Evolutionary conservation across 2,888 invertebrate species (phyloP).

Genomic region (Acanthoscelides obtectus): DNA sequence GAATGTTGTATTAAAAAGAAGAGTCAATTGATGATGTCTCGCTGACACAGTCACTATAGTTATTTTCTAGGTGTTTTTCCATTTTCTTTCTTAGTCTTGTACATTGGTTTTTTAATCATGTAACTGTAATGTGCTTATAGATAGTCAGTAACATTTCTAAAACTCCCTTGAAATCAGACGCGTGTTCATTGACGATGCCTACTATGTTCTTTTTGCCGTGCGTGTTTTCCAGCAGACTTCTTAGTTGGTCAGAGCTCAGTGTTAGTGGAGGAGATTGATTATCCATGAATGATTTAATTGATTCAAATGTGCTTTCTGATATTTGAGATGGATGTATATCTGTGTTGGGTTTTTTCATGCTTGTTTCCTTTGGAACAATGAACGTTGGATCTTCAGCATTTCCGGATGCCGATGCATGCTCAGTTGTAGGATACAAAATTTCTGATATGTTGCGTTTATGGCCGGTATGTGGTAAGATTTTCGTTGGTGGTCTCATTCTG

Average conservation of each 20-base stretch:
- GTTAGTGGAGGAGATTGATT: constrained; percentile 2
- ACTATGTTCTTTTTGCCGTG: background rate
- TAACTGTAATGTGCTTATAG: constrained; percentile 1
- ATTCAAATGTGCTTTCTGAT: background rate
- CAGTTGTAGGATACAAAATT: background rate
- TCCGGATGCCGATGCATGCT: background rate
- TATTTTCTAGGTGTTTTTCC: background rate
- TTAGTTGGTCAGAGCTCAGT: constrained; percentile 4
- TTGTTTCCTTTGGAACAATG: constrained; percentile 1
- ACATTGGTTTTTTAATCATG: constrained; percentile 2
- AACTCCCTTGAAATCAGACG: background rate
- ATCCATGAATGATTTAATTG: constrained; percentile 6
- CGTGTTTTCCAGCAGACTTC: constrained; percentile 3
- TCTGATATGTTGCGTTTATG: constrained; percentile 3
- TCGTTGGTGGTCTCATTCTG: background rate
- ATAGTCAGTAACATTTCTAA: constrained; percentile 2
- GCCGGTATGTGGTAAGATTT: background rate
- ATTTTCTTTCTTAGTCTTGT: constrained; percentile 5
- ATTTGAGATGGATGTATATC: background rate
- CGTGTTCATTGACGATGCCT: constrained; percentile 1
- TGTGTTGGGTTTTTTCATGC: constrained; percentile 1
- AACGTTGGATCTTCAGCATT: background rate
- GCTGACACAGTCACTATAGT: background rate
- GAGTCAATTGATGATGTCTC: background rate
- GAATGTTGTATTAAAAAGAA: background rate